Conservation (phyloP, 2,113 vertebrate genomes). For the Silurus asotus region DNA sequence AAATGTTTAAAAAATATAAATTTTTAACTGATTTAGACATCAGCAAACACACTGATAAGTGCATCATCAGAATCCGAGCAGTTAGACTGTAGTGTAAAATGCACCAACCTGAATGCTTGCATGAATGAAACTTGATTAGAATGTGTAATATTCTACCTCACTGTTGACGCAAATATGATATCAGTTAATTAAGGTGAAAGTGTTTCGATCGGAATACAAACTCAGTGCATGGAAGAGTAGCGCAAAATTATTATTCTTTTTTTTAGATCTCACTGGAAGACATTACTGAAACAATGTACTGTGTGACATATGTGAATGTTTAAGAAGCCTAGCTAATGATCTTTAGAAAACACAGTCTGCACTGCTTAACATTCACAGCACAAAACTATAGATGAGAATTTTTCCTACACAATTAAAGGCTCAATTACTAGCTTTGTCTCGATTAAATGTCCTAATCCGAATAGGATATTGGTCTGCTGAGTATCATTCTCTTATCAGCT, state of each 20-base stretch:
- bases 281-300: not conserved
- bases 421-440: not conserved
- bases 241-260: not conserved
- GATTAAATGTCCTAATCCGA: not conserved
- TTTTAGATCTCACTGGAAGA: not conserved
- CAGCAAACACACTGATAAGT: not conserved
- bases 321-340: not conserved
- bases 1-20: not conserved
- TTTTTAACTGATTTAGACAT: not conserved
- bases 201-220: not conserved
- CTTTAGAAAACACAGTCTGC: not conserved
- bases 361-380: not conserved
- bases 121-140: not conserved
- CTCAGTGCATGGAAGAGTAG: not conserved
- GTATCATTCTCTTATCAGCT: not conserved
- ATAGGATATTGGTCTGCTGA: not conserved
- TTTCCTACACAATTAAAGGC: slow-evolving; percentile 6
- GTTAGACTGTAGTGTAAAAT: not conserved
- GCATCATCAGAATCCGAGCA: not conserved
- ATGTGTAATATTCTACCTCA: not conserved
- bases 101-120: not conserved
- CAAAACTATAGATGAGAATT: not conserved
- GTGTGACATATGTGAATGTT: not conserved
- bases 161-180: not conserved
- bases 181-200: not conserved